A percentile compares a stretch with the other conserved stretches of the same genome.
phyloP scores from a whole-genome alignment of 2,113 vertebrate genomes.

The Oxyruncus cristatus region DNA sequence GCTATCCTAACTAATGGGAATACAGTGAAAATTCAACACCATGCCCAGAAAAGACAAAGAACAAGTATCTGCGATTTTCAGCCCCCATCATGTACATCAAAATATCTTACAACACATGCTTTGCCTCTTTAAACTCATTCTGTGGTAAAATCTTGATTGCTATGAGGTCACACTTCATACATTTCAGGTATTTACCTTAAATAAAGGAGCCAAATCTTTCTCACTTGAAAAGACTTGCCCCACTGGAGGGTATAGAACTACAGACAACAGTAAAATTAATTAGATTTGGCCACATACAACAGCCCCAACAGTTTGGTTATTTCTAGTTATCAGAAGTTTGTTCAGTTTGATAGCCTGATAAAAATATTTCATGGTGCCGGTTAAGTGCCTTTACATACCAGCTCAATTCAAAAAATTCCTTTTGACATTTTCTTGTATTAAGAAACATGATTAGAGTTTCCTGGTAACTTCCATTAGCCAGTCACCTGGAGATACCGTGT shows the following conservation, averaged over 20 bases:
- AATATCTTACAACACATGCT: neutral
- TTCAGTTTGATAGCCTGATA: neutral
- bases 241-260: accelerated
- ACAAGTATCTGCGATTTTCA: neutral
- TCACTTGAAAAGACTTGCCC: neutral
- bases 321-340: neutral
- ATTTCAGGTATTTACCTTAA: neutral
- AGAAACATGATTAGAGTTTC: neutral
- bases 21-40: neutral
- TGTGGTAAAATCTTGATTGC: neutral
- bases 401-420: neutral
- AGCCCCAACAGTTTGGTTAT: neutral
- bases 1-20: neutral
- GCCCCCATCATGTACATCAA: neutral
- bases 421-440: neutral
- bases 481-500: neutral
- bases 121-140: neutral
- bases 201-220: neutral
- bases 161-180: too few relatives aligned
- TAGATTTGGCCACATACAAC: neutral
- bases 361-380: neutral
- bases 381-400: neutral
- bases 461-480: neutral
- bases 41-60: neutral
- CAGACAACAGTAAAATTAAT: neutral